A percentile compares a stretch with the other conserved stretches of the same genome.
Conservation (phyloP, 2,888 invertebrate species). For the Rhagium mordax region DNA sequence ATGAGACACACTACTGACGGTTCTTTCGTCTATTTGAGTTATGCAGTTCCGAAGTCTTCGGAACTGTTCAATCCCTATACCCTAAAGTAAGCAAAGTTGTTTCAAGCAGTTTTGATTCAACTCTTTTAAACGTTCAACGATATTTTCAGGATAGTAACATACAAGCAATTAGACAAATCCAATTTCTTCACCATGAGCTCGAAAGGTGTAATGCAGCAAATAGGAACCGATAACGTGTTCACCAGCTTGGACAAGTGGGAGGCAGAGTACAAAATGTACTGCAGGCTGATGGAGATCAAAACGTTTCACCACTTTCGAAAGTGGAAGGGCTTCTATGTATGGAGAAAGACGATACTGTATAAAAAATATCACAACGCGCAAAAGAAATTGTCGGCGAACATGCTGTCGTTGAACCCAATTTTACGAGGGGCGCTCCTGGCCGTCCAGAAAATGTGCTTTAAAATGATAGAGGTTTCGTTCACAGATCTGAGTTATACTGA, state of each 20-base stretch:
- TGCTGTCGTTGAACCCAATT: constrained; percentile 83
- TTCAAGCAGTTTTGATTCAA: no score
- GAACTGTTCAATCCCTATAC: constrained; percentile 84
- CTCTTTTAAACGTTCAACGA: not conserved
- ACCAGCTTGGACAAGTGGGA: constrained; percentile 87
- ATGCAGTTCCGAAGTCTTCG: constrained; percentile 81
- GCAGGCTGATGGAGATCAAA: constrained; percentile 82
- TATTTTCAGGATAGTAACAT: constrained; percentile 79
- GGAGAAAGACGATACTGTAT: constrained; percentile 73
- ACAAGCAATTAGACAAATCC: constrained; percentile 75
- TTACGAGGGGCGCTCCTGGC: constrained; percentile 81
- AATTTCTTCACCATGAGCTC: constrained; percentile 88
- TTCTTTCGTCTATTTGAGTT: constrained; percentile 84
- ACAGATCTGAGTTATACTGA: constrained; percentile 73
- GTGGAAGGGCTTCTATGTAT: constrained; percentile 75
- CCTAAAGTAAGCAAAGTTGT: constrained; percentile 72
- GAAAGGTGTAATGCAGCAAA: constrained; percentile 86
- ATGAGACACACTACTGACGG: constrained; percentile 74
- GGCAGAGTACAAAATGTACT: constrained; percentile 85
- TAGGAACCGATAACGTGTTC: constrained; percentile 81
- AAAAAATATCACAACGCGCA: constrained; percentile 78
- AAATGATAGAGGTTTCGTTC: constrained; percentile 77
- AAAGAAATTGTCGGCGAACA: constrained; percentile 76
- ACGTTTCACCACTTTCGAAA: constrained; percentile 79
- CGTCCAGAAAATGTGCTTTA: constrained; percentile 79